phyloP scores from a whole-genome alignment of 2,888 invertebrate species.

The Gymnocheta viridis region DNA sequence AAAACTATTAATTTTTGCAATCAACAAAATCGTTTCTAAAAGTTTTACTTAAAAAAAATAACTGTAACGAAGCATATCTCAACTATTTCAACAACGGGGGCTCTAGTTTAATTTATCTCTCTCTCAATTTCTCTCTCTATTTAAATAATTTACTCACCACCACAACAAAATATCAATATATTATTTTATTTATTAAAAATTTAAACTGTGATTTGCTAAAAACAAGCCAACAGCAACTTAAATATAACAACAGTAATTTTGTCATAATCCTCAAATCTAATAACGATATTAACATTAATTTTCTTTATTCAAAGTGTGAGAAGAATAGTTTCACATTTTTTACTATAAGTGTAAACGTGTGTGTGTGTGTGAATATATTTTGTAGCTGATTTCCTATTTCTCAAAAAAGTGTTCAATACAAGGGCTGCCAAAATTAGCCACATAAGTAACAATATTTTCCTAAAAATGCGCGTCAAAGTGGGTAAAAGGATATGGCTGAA shows the following conservation, averaged over 20 bases:
- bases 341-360: background rate
- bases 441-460: slow-evolving; percentile 68
- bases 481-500: slow-evolving; percentile 79
- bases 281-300: background rate
- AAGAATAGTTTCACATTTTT: background rate
- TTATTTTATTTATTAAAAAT: background rate
- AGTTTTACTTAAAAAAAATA: background rate
- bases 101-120: slow-evolving; percentile 1
- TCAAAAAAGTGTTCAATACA: slow-evolving; percentile 16
- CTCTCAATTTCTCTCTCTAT: background rate
- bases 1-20: background rate
- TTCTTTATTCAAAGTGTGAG: background rate
- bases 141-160: background rate
- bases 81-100: background rate
- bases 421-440: slow-evolving; percentile 50
- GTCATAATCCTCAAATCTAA: background rate
- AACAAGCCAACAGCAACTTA: background rate
- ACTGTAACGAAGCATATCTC: slow-evolving; percentile 59
- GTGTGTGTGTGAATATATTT: background rate
- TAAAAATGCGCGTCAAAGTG: slow-evolving; percentile 80
- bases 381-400: background rate
- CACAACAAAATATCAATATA: background rate
- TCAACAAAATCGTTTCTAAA: background rate
- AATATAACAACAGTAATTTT: background rate
- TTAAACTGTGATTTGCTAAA: slow-evolving; percentile 19